phyloP scores from a whole-genome alignment of 2,797 vertebrate species.

The Phrynocephalus vlangalii region DNA sequence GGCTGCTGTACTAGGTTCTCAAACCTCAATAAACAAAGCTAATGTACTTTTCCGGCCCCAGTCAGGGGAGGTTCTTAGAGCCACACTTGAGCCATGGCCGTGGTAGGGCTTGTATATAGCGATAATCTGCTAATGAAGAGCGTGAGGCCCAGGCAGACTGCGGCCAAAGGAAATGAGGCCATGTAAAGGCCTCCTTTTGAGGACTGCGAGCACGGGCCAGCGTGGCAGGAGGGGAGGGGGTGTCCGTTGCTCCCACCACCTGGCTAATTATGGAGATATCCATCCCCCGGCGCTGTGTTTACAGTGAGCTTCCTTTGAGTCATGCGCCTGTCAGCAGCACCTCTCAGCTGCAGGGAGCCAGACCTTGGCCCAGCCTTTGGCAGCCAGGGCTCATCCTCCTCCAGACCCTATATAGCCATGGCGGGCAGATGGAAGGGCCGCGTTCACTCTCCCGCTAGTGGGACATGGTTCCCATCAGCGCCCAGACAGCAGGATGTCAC shows the following conservation, averaged over 20 bases:
- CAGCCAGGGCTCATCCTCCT: neutral
- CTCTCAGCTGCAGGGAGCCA: neutral
- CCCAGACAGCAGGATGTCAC: neutral
- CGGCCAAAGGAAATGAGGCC: neutral
- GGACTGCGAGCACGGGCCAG: neutral
- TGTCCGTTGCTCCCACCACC: neutral
- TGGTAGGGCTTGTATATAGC: neutral
- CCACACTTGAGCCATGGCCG: neutral
- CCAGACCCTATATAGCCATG: slow-evolving; percentile 45
- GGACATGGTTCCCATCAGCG: neutral
- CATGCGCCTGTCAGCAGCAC: slow-evolving; percentile 5
- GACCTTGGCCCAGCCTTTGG: neutral
- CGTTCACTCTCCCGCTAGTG: neutral
- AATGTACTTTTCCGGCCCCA: neutral
- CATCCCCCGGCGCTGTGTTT: slow-evolving; percentile 31
- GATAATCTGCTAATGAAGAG: slow-evolving; percentile 21
- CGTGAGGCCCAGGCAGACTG: neutral
- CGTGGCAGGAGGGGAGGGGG: neutral
- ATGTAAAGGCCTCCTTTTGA: neutral
- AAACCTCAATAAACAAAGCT: too few relatives aligned
- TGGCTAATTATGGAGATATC: slow-evolving; percentile 42
- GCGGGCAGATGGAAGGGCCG: neutral
- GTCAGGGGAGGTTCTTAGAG: neutral
- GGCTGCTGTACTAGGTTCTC: neutral
- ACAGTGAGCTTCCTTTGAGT: slow-evolving; percentile 46